Conservation (phyloP, 37 sponge, comb jelly and placozoan species). For the Chondrilla cf. caribensis region DNA sequence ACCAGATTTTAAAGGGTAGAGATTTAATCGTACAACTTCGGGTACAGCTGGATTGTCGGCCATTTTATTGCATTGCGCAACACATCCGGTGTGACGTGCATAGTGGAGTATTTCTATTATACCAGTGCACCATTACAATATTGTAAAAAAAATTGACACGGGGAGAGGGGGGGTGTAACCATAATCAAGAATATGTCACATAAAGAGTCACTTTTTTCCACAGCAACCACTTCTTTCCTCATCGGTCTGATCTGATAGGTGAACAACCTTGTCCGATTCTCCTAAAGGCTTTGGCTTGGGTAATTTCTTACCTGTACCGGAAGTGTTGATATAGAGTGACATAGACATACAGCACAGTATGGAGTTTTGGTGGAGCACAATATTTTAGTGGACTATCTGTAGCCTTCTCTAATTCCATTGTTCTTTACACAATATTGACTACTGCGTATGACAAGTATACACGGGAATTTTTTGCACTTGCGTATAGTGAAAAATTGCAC, state of each 20-base stretch:
- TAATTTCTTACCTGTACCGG: slow-evolving; percentile 1
- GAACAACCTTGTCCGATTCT: neutral
- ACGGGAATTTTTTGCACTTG: too few relatives aligned
- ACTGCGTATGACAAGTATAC: too few relatives aligned
- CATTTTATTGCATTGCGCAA: slow-evolving; percentile 2
- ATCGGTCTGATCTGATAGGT: neutral
- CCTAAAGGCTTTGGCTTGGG: neutral
- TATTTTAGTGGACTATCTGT: too few relatives aligned
- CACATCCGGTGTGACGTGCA: too few relatives aligned
- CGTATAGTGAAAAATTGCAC: too few relatives aligned
- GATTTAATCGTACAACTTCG: slow-evolving; percentile 50
- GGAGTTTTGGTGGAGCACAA: too few relatives aligned
- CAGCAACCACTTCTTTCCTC: neutral
- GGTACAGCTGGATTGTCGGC: neutral
- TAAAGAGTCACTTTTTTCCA: slow-evolving; percentile 1
- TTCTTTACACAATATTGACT: too few relatives aligned
- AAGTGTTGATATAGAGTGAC: neutral
- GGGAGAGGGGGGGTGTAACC: too few relatives aligned
- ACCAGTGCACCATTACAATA: neutral
- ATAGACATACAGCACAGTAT: neutral
- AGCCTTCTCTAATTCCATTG: too few relatives aligned
- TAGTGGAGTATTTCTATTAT: too few relatives aligned
- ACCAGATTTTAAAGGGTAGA: slow-evolving; percentile 82
- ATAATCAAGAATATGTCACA: too few relatives aligned
- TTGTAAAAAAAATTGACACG: neutral